Conservation (phyloP, 53 echinoderm and acorn worm species). For the Apostichopus leukothele region DNA sequence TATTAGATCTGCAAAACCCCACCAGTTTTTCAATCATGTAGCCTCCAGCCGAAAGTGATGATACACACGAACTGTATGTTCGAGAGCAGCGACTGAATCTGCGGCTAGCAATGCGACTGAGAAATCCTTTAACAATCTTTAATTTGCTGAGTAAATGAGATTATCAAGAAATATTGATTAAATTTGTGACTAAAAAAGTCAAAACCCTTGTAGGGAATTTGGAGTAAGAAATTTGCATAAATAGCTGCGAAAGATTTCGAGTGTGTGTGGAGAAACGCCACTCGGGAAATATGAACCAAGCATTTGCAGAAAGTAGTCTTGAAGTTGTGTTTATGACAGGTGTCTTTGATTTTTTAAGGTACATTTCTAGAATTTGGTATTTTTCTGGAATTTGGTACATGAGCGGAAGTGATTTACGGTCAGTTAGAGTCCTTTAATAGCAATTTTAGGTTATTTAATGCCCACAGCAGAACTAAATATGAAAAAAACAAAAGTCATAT, state of each 20-base stretch:
- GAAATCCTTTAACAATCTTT: constrained; percentile 10
- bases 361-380: too few species aligned
- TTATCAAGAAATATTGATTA: constrained; percentile 36
- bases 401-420: too few species aligned
- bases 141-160: constrained; percentile 36
- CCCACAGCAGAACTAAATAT: too few species aligned
- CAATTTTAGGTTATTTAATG: too few species aligned
- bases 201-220: constrained; percentile 17
- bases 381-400: too few species aligned
- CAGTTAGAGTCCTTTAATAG: too few species aligned
- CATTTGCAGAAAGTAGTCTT: too few species aligned
- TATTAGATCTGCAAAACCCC: constrained; percentile 8
- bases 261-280: too few species aligned
- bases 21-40: not conserved
- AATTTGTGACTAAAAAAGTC: constrained; percentile 11
- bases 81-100: not conserved
- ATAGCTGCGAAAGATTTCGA: not conserved
- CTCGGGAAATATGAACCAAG: too few species aligned
- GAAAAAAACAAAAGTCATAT: too few species aligned
- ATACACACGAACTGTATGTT: constrained; percentile 6
- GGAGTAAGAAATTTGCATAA: constrained; percentile 8
- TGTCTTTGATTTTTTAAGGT: too few species aligned
- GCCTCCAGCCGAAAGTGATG: constrained; percentile 10
- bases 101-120: not conserved
- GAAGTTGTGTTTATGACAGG: too few species aligned